phyloP scores from a whole-genome alignment of 2,797 vertebrate species.

The Neopelma chrysocephalum region DNA sequence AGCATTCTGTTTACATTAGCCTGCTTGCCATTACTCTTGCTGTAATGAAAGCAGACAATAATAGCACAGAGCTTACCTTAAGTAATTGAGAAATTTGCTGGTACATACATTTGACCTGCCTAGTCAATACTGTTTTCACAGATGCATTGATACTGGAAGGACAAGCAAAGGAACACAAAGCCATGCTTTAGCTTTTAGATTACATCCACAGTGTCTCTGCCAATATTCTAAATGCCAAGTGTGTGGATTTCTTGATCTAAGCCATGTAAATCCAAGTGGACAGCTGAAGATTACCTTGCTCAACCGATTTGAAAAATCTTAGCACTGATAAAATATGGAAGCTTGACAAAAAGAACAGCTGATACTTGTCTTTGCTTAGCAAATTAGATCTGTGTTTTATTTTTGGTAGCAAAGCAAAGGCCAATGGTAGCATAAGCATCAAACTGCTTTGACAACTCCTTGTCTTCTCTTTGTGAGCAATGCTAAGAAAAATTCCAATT shows the following conservation, averaged over 20 bases:
- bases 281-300: slow-evolving; percentile 44
- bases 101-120: background rate
- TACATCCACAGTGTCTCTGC: background rate
- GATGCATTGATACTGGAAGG: background rate
- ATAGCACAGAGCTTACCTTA: background rate
- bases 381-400: slow-evolving; percentile 32
- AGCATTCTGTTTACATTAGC: background rate
- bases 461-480: background rate
- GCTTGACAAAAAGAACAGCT: slow-evolving; percentile 50
- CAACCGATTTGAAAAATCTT: slow-evolving; percentile 19
- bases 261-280: background rate
- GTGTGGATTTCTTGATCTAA: slow-evolving; percentile 33
- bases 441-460: slow-evolving; percentile 24
- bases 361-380: slow-evolving; percentile 47
- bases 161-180: background rate
- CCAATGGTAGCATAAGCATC: slow-evolving; percentile 36
- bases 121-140: background rate
- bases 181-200: background rate
- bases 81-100: slow-evolving; percentile 2
- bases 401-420: slow-evolving; percentile 44
- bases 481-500: background rate
- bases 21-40: background rate
- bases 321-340: slow-evolving; percentile 25
- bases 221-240: slow-evolving; percentile 1
- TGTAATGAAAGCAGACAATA: slow-evolving; percentile 7